These are phyloP conservation scores for Porites evermanni DNA, from an alignment of 92 coral and sea anemone genomes.

Conservation along the genomic window DNA sequence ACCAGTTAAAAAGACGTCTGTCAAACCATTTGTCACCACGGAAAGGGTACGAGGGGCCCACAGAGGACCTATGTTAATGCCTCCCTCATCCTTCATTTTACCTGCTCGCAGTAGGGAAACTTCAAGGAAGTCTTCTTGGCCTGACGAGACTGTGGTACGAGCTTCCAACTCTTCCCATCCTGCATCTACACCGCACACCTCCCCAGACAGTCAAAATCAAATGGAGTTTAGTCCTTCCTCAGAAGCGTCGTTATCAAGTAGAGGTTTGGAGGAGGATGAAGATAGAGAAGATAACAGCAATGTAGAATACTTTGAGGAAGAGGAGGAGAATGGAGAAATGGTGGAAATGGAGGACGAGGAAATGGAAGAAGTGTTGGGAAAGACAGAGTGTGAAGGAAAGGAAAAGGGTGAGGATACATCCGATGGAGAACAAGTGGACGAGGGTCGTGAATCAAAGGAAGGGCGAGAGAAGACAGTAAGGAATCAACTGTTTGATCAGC, in stretches of 20 bases:
- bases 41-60: not conserved
- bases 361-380: not conserved
- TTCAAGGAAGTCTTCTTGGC: not conserved
- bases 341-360: not conserved
- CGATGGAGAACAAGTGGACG: not conserved
- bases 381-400: not conserved
- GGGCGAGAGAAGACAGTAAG: constrained; percentile 11
- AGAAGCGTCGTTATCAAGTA: constrained; percentile 8
- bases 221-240: constrained; percentile 15
- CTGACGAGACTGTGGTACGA: constrained; percentile 15
- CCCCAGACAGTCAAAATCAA: constrained; percentile 31
- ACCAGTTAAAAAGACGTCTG: not conserved
- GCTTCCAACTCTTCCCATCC: constrained; percentile 37
- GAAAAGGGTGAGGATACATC: not conserved
- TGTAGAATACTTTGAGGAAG: not conserved
- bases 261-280: constrained; percentile 27
- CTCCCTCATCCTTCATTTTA: constrained; percentile 62
- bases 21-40: not conserved
- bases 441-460: not conserved
- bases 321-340: not conserved
- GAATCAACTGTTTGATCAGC: constrained; percentile 6
- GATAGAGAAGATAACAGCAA: not conserved
- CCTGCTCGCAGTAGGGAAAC: constrained; percentile 27
- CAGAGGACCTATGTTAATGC: constrained; percentile 38
- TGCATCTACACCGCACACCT: constrained; percentile 51